phyloP scores from a whole-genome alignment of 2,888 invertebrate genomes.

The Chymomyza amoena region DNA sequence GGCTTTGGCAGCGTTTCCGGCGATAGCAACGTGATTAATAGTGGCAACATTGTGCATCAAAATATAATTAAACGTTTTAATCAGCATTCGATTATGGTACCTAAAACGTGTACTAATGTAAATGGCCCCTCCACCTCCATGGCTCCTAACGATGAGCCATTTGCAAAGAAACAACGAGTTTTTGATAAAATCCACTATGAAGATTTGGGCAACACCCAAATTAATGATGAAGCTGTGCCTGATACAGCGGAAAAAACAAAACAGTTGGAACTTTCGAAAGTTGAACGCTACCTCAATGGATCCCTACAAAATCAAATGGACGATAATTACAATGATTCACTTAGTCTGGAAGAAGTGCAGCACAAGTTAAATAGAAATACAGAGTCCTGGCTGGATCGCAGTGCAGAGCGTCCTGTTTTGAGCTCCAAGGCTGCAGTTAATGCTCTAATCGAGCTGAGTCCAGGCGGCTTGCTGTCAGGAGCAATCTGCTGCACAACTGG shows the following conservation, averaged over 20 bases:
- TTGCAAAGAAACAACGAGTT: slow-evolving; percentile 81
- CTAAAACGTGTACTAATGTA: slow-evolving; percentile 82
- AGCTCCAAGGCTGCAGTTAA: too few species aligned
- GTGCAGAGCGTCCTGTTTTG: too few species aligned
- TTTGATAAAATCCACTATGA: slow-evolving; percentile 91
- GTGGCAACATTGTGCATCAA: too few species aligned
- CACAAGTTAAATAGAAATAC: slow-evolving; percentile 77
- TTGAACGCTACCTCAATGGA: slow-evolving; percentile 89
- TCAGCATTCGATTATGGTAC: slow-evolving; percentile 97
- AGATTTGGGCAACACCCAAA: too few species aligned
- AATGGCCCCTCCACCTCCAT: slow-evolving; percentile 33
- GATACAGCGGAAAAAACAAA: slow-evolving; percentile 42
- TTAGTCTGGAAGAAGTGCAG: slow-evolving; percentile 78
- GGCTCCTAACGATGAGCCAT: slow-evolving; percentile 38
- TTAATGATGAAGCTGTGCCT: too few species aligned
- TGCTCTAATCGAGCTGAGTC: too few species aligned
- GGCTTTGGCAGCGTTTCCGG: too few species aligned
- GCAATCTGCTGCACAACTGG: too few species aligned
- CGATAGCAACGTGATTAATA: too few species aligned
- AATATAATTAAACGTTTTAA: slow-evolving; percentile 97
- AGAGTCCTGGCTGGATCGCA: too few species aligned
- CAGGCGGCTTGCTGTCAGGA: too few species aligned
- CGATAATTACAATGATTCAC: slow-evolving; percentile 68
- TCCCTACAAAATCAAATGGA: slow-evolving; percentile 81
- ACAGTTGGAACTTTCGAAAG: slow-evolving; percentile 78